Base-by-base conservation (phyloP, 2,113 vertebrate genomes). In the Pampusana beccarii region DNA sequence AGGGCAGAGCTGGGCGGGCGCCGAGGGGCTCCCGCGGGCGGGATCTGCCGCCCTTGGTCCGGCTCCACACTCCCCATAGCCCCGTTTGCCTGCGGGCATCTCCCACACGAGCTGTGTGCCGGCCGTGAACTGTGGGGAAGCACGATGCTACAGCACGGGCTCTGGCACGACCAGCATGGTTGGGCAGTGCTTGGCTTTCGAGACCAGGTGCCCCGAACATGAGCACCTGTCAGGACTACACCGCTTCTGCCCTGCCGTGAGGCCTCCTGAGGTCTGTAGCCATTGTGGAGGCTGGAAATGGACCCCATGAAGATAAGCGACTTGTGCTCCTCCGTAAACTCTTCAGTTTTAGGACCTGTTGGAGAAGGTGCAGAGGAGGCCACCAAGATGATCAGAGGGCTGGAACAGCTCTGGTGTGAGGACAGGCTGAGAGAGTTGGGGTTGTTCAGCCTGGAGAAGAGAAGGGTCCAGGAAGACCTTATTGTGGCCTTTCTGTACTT, bases 41-140 rank as follows among this genome's bases (percentile, higher is more conserved):
- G 17, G 46, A 15, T 3, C 33, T 79, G 61, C 53, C 5, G 2
- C 33, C 46, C 28, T 48, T 56, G 7, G 21, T 29, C 51, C 3
- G 4, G 31, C 42, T 31, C 26, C 8, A 0, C 3, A 6, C 13
- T 14, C 10, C 28, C 3, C 5, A 2, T 0, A 21, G 4, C 25
- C 6, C 17, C 24, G 31, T 24, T 31, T 11, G 28, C 36, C 44
- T 8, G 19, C 70, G 9, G 16, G 29, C 11, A 8, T 6, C 70
- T 28, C 23, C 53, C 57, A 2, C 25, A 2, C 1, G 8, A 12
- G 40, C 17, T n/a, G 10, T 1, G 57, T 16, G 56, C 31, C 7
- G 5, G 25, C 5, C 9, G 3, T 8, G 5, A 6, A 0, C 0
- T 2, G 44, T 2, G 13, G 10, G 9, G 38, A 8, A 18, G 5